phyloP scores from a whole-genome alignment of 2,888 invertebrate species.

The Esperia sulphurella region DNA sequence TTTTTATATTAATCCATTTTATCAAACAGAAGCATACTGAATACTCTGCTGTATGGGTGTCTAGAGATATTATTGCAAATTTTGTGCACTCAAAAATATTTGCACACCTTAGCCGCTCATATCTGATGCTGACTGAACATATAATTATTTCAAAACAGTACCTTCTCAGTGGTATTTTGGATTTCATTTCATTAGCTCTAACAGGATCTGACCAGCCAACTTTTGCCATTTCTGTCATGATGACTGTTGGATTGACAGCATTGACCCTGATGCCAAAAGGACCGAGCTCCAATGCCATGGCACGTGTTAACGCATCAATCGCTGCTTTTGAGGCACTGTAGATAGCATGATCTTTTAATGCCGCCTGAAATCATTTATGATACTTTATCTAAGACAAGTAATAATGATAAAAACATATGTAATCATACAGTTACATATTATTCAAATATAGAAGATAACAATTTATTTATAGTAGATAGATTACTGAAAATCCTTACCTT shows the following conservation, averaged over 20 bases:
- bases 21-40: no score
- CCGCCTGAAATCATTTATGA: slow-evolving; percentile 60
- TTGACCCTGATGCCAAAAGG: slow-evolving; percentile 92
- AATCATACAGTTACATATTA: neutral
- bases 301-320: slow-evolving; percentile 89
- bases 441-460: neutral
- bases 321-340: slow-evolving; percentile 95
- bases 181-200: slow-evolving; percentile 85
- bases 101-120: no score
- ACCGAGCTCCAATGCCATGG: slow-evolving; percentile 93
- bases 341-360: slow-evolving; percentile 86
- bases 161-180: slow-evolving; percentile 92
- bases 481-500: slow-evolving; percentile 63
- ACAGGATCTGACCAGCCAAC: slow-evolving; percentile 91
- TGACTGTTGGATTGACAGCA: slow-evolving; percentile 95
- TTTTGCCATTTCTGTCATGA: slow-evolving; percentile 94
- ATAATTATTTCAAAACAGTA: slow-evolving; percentile 34
- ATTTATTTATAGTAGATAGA: neutral
- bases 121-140: no score
- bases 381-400: neutral
- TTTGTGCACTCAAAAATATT: no score
- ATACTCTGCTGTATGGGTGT: no score
- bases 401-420: slow-evolving; percentile 5
- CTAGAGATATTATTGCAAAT: no score
- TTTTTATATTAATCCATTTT: no score